Evolutionary conservation across 2,113 vertebrate species (phyloP).

Genomic region (Mormyrus lacerda): DNA sequence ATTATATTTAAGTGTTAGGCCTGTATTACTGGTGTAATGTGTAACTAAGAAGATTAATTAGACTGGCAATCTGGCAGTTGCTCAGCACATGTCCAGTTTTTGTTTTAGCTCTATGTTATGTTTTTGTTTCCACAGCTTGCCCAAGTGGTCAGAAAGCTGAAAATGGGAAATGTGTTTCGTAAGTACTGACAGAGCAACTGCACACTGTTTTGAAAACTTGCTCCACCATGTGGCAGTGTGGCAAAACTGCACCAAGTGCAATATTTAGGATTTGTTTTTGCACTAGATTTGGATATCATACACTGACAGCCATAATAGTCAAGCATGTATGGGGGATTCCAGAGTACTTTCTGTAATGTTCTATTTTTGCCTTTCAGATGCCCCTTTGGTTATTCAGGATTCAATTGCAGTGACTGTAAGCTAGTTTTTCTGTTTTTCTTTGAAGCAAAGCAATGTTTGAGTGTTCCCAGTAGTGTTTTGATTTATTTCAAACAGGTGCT

Average conservation of each 20-base stretch:
- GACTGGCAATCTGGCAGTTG: not conserved
- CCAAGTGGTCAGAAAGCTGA: not conserved
- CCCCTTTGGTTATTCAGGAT: constrained; percentile 48
- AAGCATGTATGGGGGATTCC: not conserved
- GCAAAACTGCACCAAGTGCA: not conserved
- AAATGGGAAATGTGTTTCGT: not conserved
- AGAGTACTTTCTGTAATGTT: not conserved
- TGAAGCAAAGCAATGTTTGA: not conserved
- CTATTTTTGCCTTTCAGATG: constrained; percentile 50
- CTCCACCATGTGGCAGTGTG: not conserved
- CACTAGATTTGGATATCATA: not conserved
- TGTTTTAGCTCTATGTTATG: not conserved
- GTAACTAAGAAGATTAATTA: not conserved
- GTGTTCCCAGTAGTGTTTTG: not conserved
- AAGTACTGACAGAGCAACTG: constrained; percentile 26
- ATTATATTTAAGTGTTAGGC: not conserved
- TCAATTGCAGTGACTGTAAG: constrained; percentile 58
- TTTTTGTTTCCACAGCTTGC: constrained; percentile 43
- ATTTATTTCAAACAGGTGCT: not conserved
- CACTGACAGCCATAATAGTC: not conserved
- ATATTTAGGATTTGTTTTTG: not conserved
- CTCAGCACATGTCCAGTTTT: not conserved
- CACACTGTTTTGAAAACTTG: not conserved
- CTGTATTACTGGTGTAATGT: not conserved
- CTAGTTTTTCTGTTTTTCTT: not conserved